Evolutionary conservation across 2,888 invertebrate species (phyloP), one percentile per base, ranked within the genome.

Genomic region (Aphodius sticticus): DNA sequence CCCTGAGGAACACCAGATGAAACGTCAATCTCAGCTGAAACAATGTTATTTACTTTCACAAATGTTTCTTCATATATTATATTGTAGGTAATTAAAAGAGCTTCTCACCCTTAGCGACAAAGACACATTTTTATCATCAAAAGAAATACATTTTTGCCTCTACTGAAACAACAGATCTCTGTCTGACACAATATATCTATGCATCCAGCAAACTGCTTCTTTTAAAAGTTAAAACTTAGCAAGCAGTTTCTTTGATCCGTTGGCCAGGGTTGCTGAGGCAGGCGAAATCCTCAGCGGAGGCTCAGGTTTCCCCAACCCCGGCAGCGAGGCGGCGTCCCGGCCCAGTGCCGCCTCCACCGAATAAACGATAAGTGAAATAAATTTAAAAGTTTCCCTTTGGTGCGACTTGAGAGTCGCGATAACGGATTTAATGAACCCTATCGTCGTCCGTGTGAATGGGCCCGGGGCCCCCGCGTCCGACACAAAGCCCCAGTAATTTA

Each of bases 371-470:
- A 88, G 88, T 87, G 87, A 88, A 88, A 88, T 88, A 88, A 88
- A 88, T 88, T 88, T 88, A 88, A 88, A 88, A 88, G 87, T 88
- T 88, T 88, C 86, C 87, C 87, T 86, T 85, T 85, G 86, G 85
- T 85, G 84, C 86, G 86, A 86, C 86, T 85, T 85, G 85, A 86
- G 86, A 86, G 86, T 87, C 86, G 88, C 88, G 88, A 88, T 88
- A 88, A 88, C 88, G 88, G 87, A 88, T 88, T 88, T 88, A 88
- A 88, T 88, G 88, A 88, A 88, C 87, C 88, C 88, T 87, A 88
- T 88, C 88, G 87, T 86, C 87, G 16, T 74, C 74, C 87, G 82
- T 86, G 85, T 86, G 87, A 87, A 86, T 87, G 86, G 83, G 82
- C 82, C 82, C 82, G 81, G 81, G 82, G 85, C 85, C 85, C 85